These are phyloP conservation scores for Tupaia chinensis DNA, from an alignment of 2,113 vertebrate species.

Conservation along the genomic window DNA sequence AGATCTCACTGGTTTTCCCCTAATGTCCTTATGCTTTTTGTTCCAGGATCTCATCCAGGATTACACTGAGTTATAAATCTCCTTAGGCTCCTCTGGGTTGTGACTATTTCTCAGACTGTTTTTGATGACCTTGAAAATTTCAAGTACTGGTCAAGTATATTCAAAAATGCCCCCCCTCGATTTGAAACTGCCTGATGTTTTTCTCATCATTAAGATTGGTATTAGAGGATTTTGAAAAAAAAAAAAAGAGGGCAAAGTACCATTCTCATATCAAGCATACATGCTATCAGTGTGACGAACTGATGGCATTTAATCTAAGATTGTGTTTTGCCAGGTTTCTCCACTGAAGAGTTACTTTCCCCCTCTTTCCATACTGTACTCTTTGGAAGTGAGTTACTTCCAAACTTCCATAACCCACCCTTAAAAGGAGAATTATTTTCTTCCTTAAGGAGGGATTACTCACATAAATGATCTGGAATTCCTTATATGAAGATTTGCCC, in stretches of 20 bases:
- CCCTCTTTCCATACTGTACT: neutral
- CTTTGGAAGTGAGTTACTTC: conserved; percentile 27
- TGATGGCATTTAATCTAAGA: neutral
- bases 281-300: neutral
- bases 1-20: conserved; percentile 17
- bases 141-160: neutral
- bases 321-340: neutral
- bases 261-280: neutral
- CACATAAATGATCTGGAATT: conserved; percentile 16
- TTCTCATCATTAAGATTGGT: neutral
- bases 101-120: neutral
- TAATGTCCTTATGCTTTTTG: neutral
- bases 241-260: neutral
- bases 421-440: neutral
- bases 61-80: neutral
- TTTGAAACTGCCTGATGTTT: conserved; percentile 38
- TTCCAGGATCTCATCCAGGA: neutral
- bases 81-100: neutral
- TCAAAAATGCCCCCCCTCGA: neutral
- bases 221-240: neutral
- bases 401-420: neutral
- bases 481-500: neutral
- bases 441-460: neutral
- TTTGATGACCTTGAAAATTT: neutral
- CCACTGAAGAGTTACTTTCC: neutral